Evolutionary conservation across 2,797 vertebrate genomes (phyloP), one percentile per base, ranked within the genome.

Genomic region (Macrochelys suwanniensis): DNA sequence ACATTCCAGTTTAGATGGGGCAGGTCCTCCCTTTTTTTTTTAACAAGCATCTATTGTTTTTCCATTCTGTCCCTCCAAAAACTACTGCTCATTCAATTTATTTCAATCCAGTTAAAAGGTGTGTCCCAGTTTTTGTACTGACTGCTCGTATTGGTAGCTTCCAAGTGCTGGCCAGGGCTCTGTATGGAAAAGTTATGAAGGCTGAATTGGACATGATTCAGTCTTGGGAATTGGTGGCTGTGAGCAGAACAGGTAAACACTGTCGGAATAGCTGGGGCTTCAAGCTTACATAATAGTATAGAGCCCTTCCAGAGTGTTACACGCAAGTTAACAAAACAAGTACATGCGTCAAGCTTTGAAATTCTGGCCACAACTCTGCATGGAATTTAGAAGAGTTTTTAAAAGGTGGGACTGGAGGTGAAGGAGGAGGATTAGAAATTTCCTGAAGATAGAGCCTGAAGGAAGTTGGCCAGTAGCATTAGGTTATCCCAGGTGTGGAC

Each of bases 31-130:
- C 54, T 13, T 50, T 50, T 50, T 68, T 68, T 10, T 71, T 71
- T 5, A 87, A 3, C 19, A 82, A 26, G 3, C 47, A 51, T 51
- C 80, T 31, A 45, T 28, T 91, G 59, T 95, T 94, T 95, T 59
- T 93, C 78, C 71, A 94, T 61, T 50, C 50, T 65, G 16, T 76
- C 26, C 1, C 2, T 95, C 85, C 92, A 68, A 80, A 88, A 94
- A 82, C 21, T 17, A 28, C 42, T 82, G 31, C 77, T 1, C 2
- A 37, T 87, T 89, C 89, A 76, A 37, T 92, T 87, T 87, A 88
- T 74, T 92, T 54, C 15, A 1, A 8, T 88, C 50, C 45, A 91
- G 78, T 89, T 92, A 88, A 96, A 94, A 93, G 80, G 79, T 85
- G 42, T 71, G n/a, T 65, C 5, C 15, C 74, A 68, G 2, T 12